Conservation (phyloP, 2,797 vertebrate species). For the Lutjanus campechanus region DNA sequence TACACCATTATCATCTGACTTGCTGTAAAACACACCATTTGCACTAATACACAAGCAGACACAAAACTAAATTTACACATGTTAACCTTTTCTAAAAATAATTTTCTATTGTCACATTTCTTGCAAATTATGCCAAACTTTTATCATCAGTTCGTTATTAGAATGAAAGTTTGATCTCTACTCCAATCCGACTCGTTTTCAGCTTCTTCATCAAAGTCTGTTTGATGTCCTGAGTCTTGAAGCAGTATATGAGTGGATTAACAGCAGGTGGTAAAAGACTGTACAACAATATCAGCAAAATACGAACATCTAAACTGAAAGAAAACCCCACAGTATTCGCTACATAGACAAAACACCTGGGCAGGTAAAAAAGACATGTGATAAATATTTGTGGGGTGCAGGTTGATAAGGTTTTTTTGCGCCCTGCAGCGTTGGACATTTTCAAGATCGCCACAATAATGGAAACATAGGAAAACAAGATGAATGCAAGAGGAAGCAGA, state of each 20-base stretch:
- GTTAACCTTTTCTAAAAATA: too few relatives aligned
- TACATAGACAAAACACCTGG: slow-evolving; percentile 78
- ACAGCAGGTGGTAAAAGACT: slow-evolving; percentile 81
- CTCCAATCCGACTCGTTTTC: slow-evolving; percentile 44
- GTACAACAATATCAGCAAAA: slow-evolving; percentile 72
- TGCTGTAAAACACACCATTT: not conserved
- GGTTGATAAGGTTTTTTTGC: slow-evolving; percentile 76
- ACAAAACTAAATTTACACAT: too few relatives aligned
- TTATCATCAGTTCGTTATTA: not conserved
- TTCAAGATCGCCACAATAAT: slow-evolving; percentile 74
- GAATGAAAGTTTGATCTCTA: slow-evolving; percentile 27
- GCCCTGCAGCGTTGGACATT: slow-evolving; percentile 68
- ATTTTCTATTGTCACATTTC: not conserved
- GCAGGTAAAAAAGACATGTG: slow-evolving; percentile 82
- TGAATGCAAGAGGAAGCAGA: slow-evolving; percentile 80
- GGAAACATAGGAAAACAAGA: slow-evolving; percentile 82
- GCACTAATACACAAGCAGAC: too few relatives aligned
- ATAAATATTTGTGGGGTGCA: slow-evolving; percentile 83
- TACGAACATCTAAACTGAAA: slow-evolving; percentile 65
- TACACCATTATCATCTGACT: not conserved
- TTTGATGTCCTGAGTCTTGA: slow-evolving; percentile 78
- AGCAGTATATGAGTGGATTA: slow-evolving; percentile 87
- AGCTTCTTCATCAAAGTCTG: slow-evolving; percentile 59
- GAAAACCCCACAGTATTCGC: slow-evolving; percentile 53
- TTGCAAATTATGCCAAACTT: not conserved